These are phyloP conservation scores for Tamias sibiricus DNA, from an alignment of 2,113 vertebrate species.

Conservation along the genomic window DNA sequence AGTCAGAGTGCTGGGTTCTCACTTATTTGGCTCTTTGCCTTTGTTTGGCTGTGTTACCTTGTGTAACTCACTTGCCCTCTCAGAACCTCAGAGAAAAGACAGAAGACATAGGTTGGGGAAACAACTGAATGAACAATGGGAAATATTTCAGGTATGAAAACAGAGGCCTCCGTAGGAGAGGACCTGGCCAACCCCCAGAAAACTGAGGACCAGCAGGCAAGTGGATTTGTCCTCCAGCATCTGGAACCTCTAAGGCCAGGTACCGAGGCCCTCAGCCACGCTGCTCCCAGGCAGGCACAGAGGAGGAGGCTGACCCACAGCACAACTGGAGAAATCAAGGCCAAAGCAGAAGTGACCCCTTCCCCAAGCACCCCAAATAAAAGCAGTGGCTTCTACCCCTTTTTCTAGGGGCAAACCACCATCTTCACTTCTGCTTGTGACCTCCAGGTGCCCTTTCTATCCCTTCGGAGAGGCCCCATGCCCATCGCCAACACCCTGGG, in stretches of 20 bases:
- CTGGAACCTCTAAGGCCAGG: not conserved
- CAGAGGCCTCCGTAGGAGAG: not conserved
- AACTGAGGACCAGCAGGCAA: not conserved
- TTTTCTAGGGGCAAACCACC: not conserved
- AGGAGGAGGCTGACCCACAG: not conserved
- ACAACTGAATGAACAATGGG: accelerated
- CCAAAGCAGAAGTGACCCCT: constrained; percentile 21
- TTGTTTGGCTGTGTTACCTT: not conserved
- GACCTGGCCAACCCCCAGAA: not conserved
- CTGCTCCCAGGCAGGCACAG: not conserved
- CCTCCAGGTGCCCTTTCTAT: not conserved
- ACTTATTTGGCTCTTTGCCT: not conserved
- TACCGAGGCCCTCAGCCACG: not conserved
- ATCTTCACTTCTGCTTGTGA: constrained; percentile 34
- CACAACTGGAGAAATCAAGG: not conserved
- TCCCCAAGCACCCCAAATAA: not conserved
- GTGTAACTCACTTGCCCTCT: not conserved
- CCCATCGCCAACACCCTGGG: accelerated
- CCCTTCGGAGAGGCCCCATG: not conserved
- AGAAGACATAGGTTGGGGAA: not conserved
- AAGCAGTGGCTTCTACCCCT: not conserved
- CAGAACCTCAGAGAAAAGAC: not conserved
- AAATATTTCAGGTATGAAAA: not conserved
- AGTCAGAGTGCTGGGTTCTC: not conserved
- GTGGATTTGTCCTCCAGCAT: not conserved